A percentile compares a stretch with the other conserved stretches of the same genome.
Evolutionary conservation across 2,888 invertebrate species (phyloP).

Genomic region (Scaptomyza cyrtandrae): DNA sequence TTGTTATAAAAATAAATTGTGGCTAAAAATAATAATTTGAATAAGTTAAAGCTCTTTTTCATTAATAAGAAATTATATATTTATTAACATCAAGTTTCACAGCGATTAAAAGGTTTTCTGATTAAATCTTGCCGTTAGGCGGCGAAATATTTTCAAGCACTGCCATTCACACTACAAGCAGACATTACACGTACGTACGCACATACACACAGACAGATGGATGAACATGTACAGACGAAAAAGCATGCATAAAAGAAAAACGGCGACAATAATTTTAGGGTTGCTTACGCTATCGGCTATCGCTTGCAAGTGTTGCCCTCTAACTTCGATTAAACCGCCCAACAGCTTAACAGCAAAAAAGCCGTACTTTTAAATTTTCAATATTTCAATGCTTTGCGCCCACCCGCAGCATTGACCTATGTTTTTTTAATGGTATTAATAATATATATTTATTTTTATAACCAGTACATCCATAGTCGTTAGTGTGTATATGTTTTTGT

Average conservation of each 20-base stretch:
- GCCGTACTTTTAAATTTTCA: slow-evolving; percentile 49
- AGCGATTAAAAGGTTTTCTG: neutral
- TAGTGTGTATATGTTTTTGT: slow-evolving; percentile 4
- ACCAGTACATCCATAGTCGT: slow-evolving; percentile 18
- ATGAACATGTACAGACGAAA: slow-evolving; percentile 1
- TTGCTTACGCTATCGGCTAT: slow-evolving; percentile 48
- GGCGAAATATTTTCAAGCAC: slow-evolving; percentile 4
- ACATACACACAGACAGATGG: neutral
- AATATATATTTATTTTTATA: slow-evolving; percentile 32
- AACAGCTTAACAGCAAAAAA: slow-evolving; percentile 24
- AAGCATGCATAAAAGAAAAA: slow-evolving; percentile 13
- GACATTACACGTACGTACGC: slow-evolving; percentile 3
- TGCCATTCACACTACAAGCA: slow-evolving; percentile 20
- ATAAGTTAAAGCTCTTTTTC: no score
- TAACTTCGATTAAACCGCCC: slow-evolving; percentile 32
- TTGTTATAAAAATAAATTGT: no score
- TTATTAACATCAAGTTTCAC: neutral
- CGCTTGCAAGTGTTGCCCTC: slow-evolving; percentile 43
- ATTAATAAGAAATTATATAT: slow-evolving; percentile 2
- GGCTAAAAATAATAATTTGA: no score
- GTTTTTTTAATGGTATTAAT: slow-evolving; percentile 5
- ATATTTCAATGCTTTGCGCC: slow-evolving; percentile 11
- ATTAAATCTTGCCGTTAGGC: neutral
- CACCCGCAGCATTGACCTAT: slow-evolving; percentile 5
- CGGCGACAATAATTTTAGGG: slow-evolving; percentile 44